phyloP scores from a whole-genome alignment of 2,113 vertebrate species.

The Himantopus leucocephalus region DNA sequence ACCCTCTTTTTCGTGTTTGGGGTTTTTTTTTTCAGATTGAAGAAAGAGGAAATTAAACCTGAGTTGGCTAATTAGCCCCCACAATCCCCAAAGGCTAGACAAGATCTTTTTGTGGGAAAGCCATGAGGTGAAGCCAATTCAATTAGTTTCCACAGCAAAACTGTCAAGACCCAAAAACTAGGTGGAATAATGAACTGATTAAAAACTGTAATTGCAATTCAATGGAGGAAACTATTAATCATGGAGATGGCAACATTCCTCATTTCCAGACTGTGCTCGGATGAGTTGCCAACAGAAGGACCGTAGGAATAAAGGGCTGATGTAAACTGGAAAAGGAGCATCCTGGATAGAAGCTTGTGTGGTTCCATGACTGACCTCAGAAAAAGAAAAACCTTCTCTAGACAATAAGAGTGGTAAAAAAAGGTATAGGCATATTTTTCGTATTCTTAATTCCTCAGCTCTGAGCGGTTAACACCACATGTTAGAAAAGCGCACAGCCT shows the following conservation, averaged over 20 bases:
- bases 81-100: conserved; percentile 34
- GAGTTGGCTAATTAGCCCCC: conserved; percentile 42
- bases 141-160: conserved; percentile 69
- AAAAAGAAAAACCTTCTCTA: background rate
- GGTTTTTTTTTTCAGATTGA: background rate
- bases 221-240: conserved; percentile 70
- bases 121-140: conserved; percentile 75
- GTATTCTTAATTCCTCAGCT: background rate
- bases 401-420: background rate
- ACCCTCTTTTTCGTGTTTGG: background rate
- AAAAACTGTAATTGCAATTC: conserved; percentile 73
- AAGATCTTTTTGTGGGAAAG: conserved; percentile 47
- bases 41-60: conserved; percentile 45
- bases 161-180: conserved; percentile 68
- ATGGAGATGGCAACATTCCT: conserved; percentile 49
- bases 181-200: conserved; percentile 76
- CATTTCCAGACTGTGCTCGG: background rate
- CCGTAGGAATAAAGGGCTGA: background rate
- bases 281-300: conserved; percentile 1
- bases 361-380: background rate
- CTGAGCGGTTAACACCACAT: background rate
- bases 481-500: background rate
- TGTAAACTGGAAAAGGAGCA: background rate
- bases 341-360: background rate
- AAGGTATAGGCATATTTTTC: background rate